Evolutionary conservation across 2,113 vertebrate genomes (phyloP).

Genomic region (Chlorocebus sabaeus): DNA sequence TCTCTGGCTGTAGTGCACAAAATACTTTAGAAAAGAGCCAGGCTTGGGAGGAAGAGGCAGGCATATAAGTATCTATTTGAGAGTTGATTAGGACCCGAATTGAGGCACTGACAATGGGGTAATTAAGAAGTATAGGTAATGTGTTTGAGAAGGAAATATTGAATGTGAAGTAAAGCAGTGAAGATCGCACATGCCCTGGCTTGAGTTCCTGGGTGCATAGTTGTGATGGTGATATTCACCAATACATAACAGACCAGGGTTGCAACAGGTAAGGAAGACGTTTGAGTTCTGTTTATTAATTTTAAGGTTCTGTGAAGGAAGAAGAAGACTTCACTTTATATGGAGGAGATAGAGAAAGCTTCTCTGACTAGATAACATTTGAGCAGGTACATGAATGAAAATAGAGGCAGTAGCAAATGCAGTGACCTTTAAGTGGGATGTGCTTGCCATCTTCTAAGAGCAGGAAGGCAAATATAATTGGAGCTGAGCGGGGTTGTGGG

Average conservation of each 20-base stretch:
- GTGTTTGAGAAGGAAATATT: background rate
- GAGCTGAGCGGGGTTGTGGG: background rate
- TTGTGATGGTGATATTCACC: background rate
- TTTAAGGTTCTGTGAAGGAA: background rate
- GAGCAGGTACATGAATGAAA: background rate
- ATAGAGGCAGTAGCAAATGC: background rate
- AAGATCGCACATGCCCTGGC: background rate
- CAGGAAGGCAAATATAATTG: background rate
- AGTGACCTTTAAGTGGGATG: background rate
- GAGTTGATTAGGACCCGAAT: background rate
- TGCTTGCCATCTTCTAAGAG: background rate
- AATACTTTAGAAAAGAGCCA: background rate
- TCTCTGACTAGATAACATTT: slow-evolving; percentile 21
- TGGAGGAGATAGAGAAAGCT: background rate
- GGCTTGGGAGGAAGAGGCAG: background rate
- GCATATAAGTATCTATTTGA: background rate
- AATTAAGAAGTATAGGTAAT: slow-evolving; percentile 1
- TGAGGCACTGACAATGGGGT: background rate
- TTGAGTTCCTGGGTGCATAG: background rate
- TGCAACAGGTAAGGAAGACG: background rate
- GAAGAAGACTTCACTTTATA: background rate
- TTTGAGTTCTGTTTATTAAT: slow-evolving; percentile 24
- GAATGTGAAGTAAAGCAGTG: background rate
- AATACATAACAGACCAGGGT: background rate
- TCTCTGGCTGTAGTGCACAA: background rate